Conservation (phyloP, 2,888 invertebrate species). For the Dioctria linearis region DNA sequence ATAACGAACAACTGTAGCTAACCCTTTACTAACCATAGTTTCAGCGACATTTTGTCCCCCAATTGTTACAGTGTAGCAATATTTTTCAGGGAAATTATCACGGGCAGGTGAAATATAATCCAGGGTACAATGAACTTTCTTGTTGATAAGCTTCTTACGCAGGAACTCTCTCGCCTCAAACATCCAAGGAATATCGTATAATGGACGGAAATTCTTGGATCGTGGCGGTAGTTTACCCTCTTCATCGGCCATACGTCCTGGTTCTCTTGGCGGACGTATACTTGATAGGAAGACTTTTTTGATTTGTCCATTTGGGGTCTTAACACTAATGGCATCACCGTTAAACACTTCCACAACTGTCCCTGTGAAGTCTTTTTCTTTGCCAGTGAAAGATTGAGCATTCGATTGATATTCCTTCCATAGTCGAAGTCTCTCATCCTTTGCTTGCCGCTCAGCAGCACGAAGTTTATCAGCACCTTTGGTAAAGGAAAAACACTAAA, state of each 20-base stretch:
- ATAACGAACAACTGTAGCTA: conserved; percentile 93
- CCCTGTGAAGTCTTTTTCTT: conserved; percentile 86
- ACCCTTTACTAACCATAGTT: conserved; percentile 91
- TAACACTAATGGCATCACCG: conserved; percentile 93
- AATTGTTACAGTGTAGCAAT: conserved; percentile 91
- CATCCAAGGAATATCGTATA: conserved; percentile 99
- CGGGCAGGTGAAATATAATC: conserved; percentile 98
- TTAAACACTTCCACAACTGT: conserved; percentile 92
- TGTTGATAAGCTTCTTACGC: conserved; percentile 95
- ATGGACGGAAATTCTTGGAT: conserved; percentile 85
- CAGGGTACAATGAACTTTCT: conserved; percentile 91
- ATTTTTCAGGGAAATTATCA: conserved; percentile 94
- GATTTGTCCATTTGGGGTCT: conserved; percentile 80
- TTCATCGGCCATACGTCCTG: conserved; percentile 74
- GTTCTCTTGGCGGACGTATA: conserved; percentile 92
- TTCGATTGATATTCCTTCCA: conserved; percentile 94
- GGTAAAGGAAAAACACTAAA: conserved; percentile 16
- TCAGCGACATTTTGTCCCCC: conserved; percentile 95
- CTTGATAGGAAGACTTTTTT: conserved; percentile 97
- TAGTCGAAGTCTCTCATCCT: conserved; percentile 86
- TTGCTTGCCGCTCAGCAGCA: conserved; percentile 88
- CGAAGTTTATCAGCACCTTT: conserved; percentile 85
- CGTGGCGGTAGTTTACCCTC: conserved; percentile 80
- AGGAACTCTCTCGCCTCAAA: conserved; percentile 98
- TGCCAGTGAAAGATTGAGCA: conserved; percentile 80